Conservation (phyloP, 1,140 invertebrate species). For the Ephestia elutella region DNA sequence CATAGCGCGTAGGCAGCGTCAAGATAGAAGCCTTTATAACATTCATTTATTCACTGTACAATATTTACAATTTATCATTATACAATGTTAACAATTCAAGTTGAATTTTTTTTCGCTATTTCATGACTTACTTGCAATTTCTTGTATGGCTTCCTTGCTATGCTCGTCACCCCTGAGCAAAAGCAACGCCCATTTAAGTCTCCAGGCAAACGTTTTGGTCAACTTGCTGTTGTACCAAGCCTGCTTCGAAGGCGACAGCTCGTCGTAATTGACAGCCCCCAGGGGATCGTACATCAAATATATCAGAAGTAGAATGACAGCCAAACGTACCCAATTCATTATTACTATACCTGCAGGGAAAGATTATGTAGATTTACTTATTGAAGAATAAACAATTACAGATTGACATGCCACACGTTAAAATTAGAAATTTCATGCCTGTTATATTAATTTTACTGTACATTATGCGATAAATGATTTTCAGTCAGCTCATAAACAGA, state of each 20-base stretch:
- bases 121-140: slow-evolving; percentile 81
- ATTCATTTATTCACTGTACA: no score
- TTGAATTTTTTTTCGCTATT: no score
- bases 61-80: no score
- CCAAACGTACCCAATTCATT: slow-evolving; percentile 83
- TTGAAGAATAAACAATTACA: no score
- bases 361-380: background rate
- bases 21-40: no score
- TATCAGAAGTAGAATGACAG: slow-evolving; percentile 80
- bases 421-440: no score
- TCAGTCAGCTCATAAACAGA: no score
- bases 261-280: slow-evolving; percentile 74
- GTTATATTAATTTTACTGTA: no score
- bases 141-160: slow-evolving; percentile 81
- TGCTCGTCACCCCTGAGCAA: background rate
- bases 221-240: slow-evolving; percentile 72
- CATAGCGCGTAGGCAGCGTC: no score
- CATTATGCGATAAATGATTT: no score
- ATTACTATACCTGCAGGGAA: slow-evolving; percentile 77
- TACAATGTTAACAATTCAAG: no score
- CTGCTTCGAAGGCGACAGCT: slow-evolving; percentile 46
- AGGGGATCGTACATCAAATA: slow-evolving; percentile 84
- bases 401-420: no score
- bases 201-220: slow-evolving; percentile 77
- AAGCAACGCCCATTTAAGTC: slow-evolving; percentile 76